phyloP scores from a whole-genome alignment of 2,888 invertebrate genomes.

The Campaea margaritaria region DNA sequence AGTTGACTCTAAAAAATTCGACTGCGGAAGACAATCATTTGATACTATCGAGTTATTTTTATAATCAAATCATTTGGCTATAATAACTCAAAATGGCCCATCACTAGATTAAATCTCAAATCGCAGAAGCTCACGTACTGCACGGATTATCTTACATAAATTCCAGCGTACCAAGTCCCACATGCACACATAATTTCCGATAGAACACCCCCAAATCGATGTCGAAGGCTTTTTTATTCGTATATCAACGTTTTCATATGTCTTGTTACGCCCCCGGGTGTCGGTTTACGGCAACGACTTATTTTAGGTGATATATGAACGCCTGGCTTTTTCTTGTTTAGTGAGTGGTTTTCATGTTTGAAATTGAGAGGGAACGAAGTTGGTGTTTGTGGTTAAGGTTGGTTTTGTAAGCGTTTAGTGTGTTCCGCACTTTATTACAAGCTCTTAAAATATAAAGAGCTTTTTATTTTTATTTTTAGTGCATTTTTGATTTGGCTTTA shows the following conservation, averaged over 20 bases:
- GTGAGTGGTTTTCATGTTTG: constrained; percentile 15
- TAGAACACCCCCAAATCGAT: constrained; percentile 62
- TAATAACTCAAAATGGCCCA: no score
- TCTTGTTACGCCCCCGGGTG: constrained; percentile 45
- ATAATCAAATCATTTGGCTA: no score
- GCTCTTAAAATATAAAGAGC: no score
- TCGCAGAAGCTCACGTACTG: constrained; percentile 9
- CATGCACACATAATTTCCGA: constrained; percentile 63
- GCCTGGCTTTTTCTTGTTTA: constrained; percentile 29
- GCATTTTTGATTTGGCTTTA: no score
- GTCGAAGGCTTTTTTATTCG: constrained; percentile 56
- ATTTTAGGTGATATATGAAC: constrained; percentile 32
- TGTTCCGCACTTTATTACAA: no score
- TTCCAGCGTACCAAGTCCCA: constrained; percentile 49
- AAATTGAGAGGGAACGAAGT: constrained; percentile 23
- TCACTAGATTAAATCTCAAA: neutral
- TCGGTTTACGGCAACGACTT: constrained; percentile 42
- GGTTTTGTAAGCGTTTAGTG: neutral
- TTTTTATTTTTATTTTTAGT: no score
- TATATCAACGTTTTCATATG: constrained; percentile 51
- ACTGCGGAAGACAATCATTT: no score
- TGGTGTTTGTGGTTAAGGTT: neutral
- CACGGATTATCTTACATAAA: constrained; percentile 25
- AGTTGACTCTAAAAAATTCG: no score
- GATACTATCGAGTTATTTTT: no score